Percentiles rank a stretch among this genome's conserved stretches.
Conservation (phyloP, 2,113 vertebrate genomes). For the Ramphastos sulfuratus region DNA sequence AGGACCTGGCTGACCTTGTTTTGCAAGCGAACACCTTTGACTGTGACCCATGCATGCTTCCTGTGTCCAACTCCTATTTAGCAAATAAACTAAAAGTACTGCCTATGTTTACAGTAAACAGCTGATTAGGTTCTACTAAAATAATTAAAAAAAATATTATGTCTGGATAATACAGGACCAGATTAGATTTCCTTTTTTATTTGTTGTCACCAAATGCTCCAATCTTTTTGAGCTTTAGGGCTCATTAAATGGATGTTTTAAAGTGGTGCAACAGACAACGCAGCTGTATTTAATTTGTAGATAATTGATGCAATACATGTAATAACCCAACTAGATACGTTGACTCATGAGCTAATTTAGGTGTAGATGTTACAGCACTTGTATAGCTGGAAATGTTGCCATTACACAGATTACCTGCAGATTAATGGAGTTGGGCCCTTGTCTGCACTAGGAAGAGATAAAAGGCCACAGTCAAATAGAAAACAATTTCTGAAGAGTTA, state of each 20-base stretch:
- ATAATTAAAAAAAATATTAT: conserved; percentile 57
- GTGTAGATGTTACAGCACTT: conserved; percentile 72
- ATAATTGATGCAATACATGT: conserved; percentile 75
- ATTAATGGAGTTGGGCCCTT: conserved; percentile 57
- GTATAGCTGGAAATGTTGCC: conserved; percentile 73
- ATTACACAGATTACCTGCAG: conserved; percentile 75
- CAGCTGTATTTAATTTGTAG: conserved; percentile 81
- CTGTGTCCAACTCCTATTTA: conserved; percentile 85
- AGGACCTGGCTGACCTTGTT: conserved; percentile 74
- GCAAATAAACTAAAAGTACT: conserved; percentile 89
- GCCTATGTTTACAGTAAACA: conserved; percentile 84
- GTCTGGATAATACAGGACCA: conserved; percentile 48
- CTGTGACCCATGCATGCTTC: conserved; percentile 58
- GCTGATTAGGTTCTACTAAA: conserved; percentile 59
- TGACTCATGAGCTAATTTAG: conserved; percentile 76
- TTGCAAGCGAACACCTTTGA: conserved; percentile 46
- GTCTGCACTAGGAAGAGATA: conserved; percentile 37
- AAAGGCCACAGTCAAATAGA: not conserved
- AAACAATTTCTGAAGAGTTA: conserved; percentile 50
- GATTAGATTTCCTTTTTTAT: conserved; percentile 73
- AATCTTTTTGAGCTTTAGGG: conserved; percentile 52
- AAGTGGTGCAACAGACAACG: conserved; percentile 54
- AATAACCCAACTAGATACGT: conserved; percentile 67
- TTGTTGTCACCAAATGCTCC: conserved; percentile 72
- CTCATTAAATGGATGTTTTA: conserved; percentile 62